A percentile compares a stretch with the other conserved stretches of the same genome.
Evolutionary conservation across 35 echinoderm and acorn worm genomes (phyloP).

Genomic region (Strongylocentrotus purpuratus): DNA sequence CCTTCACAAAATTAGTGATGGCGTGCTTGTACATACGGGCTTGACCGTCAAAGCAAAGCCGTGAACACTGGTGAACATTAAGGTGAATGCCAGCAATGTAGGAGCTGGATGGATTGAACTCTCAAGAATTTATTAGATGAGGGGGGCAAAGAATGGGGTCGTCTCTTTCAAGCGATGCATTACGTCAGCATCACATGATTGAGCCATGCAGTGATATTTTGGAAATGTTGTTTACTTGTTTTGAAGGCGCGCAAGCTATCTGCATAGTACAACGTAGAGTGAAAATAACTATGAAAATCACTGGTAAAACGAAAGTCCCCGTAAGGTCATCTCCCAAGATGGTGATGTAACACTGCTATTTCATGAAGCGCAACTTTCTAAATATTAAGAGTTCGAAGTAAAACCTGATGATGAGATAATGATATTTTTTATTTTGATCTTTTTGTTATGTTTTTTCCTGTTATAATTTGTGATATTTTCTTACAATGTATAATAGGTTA

Average conservation of each 20-base stretch:
- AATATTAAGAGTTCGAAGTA: no score
- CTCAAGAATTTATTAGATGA: slow-evolving; percentile 4
- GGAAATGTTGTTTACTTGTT: not conserved
- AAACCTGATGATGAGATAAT: no score
- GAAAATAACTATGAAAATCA: no score
- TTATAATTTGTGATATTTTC: no score
- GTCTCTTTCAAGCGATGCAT: not conserved
- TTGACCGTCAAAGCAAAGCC: not conserved
- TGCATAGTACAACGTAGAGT: not conserved
- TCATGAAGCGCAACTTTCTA: no score
- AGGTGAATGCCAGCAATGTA: not conserved
- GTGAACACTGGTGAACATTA: not conserved
- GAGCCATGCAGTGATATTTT: not conserved
- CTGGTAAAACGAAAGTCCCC: no score
- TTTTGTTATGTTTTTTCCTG: no score
- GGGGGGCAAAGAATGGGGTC: not conserved
- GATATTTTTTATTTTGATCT: no score
- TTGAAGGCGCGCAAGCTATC: not conserved
- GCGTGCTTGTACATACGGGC: not conserved
- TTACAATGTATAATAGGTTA: no score
- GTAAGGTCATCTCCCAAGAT: no score
- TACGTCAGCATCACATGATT: not conserved
- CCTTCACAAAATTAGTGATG: not conserved
- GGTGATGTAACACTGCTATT: no score
- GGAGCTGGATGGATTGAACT: not conserved